phyloP scores from a whole-genome alignment of 2,113 vertebrate genomes.

The Bucco capensis region DNA sequence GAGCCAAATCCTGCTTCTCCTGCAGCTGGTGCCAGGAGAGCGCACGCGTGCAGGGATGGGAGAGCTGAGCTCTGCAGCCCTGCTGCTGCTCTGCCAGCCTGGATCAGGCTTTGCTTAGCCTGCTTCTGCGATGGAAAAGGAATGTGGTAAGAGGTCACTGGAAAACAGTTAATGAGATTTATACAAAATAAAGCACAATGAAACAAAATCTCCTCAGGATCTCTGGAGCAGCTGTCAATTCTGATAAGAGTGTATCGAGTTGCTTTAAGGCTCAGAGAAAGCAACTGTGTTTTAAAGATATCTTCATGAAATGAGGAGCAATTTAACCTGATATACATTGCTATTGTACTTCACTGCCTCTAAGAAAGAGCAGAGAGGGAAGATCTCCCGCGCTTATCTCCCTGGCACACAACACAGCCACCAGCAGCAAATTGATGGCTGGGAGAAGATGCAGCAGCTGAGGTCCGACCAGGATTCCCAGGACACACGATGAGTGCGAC shows the following conservation, averaged over 20 bases:
- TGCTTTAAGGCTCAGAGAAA: neutral
- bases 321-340: slow-evolving; percentile 4
- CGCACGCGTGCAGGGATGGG: neutral
- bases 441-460: neutral
- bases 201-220: neutral
- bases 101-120: neutral
- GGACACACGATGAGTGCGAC: neutral
- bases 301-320: neutral
- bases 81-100: neutral
- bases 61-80: neutral
- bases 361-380: neutral
- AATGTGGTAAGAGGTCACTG: neutral
- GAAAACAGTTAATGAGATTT: neutral
- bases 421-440: neutral
- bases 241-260: neutral
- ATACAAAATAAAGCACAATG: neutral
- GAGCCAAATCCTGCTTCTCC: neutral
- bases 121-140: neutral
- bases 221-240: neutral
- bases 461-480: neutral
- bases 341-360: neutral
- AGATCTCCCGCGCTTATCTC: slow-evolving; percentile 54
- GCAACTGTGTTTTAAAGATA: neutral
- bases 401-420: slow-evolving; percentile 14
- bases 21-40: accelerated